Base-by-base conservation (phyloP, 2,888 invertebrate species). In the Rhimphoctona megacephalus region DNA sequence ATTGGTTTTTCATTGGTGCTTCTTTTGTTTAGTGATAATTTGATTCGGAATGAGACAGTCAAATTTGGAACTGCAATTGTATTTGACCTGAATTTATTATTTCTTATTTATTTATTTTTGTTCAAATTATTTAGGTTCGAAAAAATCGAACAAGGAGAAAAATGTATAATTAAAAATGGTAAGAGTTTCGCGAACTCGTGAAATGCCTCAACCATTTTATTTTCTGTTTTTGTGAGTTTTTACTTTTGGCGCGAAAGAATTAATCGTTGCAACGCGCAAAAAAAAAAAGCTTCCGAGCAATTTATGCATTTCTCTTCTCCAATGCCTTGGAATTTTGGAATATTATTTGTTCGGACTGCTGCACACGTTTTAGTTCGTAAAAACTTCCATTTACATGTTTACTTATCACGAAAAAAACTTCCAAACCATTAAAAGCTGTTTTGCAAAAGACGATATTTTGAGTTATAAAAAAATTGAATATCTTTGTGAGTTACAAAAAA, bases 261-360 rank as follows among this genome's bases (percentile, higher is more conserved):
- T 25, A n/a, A 39, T 11, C 54, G 54, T 43, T 69, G 43, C 33
- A 69, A 22, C 69, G 43, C 69, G 69, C 33, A n/a, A n/a, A n/a
- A n/a, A 69, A 43, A 69, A 69, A n/a, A 43, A 14, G 36, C 43
- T 17, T 36, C 33, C 69, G 43, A 69, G 69, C 43, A 22, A 33
- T 43, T 39, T 69, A 69, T 46, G 64, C 61, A 69, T 69, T 69
- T 69, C 43, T 43, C 39, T 69, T 69, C 43, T 22, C 7, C 33
- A 43, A 6, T 36, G 22, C 22, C n/a, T 43, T 43, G 25, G 22
- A 43, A 43, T 43, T 69, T 69, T 6, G 22, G 22, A 22, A 17
- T 7, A 46, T 17, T 17, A 43, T 69, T 17, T 19, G 11, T 25
- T 3, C 22, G 43, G 69, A 69, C 22, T 43, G 69, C 43, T 69